phyloP scores from a whole-genome alignment of 1,140 invertebrate genomes.

The Sminthurides bifidus region DNA sequence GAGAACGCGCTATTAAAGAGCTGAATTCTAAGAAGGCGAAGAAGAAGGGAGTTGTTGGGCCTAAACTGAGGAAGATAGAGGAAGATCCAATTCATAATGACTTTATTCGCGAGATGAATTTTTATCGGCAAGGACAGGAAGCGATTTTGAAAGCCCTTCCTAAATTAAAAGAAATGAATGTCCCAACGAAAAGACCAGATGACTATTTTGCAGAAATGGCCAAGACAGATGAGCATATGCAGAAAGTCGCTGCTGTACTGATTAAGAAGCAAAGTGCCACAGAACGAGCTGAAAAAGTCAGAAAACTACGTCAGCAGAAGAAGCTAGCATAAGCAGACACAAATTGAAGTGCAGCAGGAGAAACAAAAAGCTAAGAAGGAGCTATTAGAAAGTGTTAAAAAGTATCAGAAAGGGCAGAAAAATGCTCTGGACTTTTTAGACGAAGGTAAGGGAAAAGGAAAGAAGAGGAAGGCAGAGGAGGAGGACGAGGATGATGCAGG shows the following conservation, averaged over 20 bases:
- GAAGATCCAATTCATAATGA: constrained; percentile 81
- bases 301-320: constrained; percentile 74
- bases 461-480: constrained; percentile 13
- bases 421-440: constrained; percentile 73
- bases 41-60: constrained; percentile 52
- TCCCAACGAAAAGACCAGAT: constrained; percentile 72
- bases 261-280: constrained; percentile 69
- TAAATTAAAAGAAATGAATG: constrained; percentile 56
- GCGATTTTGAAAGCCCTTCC: constrained; percentile 66
- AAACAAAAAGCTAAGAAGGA: constrained; percentile 49
- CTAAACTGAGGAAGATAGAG: constrained; percentile 38
- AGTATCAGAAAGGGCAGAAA: constrained; percentile 67
- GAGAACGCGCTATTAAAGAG: constrained; percentile 37
- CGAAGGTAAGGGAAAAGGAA: constrained; percentile 46
- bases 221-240: constrained; percentile 95
- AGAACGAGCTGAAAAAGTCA: constrained; percentile 75
- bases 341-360: constrained; percentile 68
- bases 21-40: constrained; percentile 35
- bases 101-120: constrained; percentile 79
- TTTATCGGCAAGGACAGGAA: constrained; percentile 83
- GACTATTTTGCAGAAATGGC: constrained; percentile 99
- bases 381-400: constrained; percentile 71
- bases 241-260: constrained; percentile 57
- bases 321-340: constrained; percentile 85
- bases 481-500: constrained; percentile 4